Evolutionary conservation across 1,140 invertebrate species (phyloP), one percentile per base, ranked within the genome.

Genomic region (Aculops lycopersici): DNA sequence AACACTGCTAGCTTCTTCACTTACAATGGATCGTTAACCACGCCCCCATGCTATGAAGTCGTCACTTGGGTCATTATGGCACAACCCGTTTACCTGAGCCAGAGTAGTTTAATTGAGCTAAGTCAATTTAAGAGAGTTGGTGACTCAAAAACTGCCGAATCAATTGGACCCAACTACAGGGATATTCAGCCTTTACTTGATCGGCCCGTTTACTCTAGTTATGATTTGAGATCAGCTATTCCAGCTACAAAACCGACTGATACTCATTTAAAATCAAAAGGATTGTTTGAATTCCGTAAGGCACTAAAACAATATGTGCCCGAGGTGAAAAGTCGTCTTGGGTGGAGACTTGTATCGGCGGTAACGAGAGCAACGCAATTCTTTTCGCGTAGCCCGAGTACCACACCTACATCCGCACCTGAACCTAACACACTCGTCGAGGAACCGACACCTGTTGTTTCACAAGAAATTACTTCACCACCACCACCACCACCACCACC

Each of bases 1-100:
- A 8, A n/a, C n/a, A n/a, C n/a, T 8, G n/a, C 8, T 31, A 64
- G 66, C 49, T 72, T 68, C 48, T 75, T 71, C 49, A 51, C 70
- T 1, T 90, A 88, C 55, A 62, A 66, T 24, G 81, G 81, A 1
- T 86, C 79, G 2, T 54, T 88, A 31, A 88, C 81, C 0, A 86
- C 80, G 2, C 81, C 81, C 1, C 78, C 78, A 0, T 88, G 81
- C 50, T 66, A 65, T 4, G 80, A 88, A 60, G 65, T 71, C 3
- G 81, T 86, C 3, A 72, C 68, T 1, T 88, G 81, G 80, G 71
- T 83, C 15, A 68, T 86, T n/a, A 31, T 31, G 24, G 8, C 8
- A 8, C 8, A 31, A 8, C 24, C 24, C 8, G n/a, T 31, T 31
- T 31, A 8, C 24, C 8, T 31, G 24, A n/a, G 24, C 8, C 24